Conservation (phyloP, 2,113 vertebrate species). For the Tragelaphus scriptus region DNA sequence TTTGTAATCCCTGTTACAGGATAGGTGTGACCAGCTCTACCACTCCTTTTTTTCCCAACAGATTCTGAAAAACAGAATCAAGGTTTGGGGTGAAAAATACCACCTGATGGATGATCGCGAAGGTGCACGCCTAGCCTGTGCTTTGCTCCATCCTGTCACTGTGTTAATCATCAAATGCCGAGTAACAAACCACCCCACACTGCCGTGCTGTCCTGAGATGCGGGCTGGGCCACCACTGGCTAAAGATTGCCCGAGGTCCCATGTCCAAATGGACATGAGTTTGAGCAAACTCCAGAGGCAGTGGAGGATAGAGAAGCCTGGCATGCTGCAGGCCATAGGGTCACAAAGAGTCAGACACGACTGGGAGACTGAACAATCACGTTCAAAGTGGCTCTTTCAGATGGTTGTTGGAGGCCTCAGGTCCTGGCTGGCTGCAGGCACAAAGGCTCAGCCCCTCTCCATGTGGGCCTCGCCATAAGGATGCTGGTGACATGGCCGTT, state of each 20-base stretch:
- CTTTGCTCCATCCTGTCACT: too few relatives aligned
- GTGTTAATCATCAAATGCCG: not conserved
- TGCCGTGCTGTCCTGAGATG: accelerated
- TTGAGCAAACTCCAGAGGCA: not conserved
- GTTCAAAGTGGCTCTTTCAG: accelerated
- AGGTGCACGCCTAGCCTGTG: accelerated
- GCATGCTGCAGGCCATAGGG: too few relatives aligned
- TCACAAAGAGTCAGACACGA: too few relatives aligned
- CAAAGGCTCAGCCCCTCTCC: not conserved
- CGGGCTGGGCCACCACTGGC: accelerated
- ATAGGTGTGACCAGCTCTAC: not conserved
- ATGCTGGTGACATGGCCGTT: not conserved
- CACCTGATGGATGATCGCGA: not conserved
- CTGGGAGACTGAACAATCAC: too few relatives aligned
- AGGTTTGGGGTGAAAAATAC: not conserved
- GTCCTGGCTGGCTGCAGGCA: not conserved
- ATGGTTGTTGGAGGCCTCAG: accelerated
- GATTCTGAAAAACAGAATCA: not conserved
- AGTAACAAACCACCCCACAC: accelerated
- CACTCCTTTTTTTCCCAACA: too few relatives aligned
- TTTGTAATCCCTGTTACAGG: not conserved
- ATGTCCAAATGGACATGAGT: not conserved
- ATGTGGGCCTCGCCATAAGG: accelerated
- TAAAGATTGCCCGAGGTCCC: not conserved
- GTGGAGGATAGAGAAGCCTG: not conserved